Base-by-base conservation (phyloP, 2,888 invertebrate species). In the Lydus trimaculatus region DNA sequence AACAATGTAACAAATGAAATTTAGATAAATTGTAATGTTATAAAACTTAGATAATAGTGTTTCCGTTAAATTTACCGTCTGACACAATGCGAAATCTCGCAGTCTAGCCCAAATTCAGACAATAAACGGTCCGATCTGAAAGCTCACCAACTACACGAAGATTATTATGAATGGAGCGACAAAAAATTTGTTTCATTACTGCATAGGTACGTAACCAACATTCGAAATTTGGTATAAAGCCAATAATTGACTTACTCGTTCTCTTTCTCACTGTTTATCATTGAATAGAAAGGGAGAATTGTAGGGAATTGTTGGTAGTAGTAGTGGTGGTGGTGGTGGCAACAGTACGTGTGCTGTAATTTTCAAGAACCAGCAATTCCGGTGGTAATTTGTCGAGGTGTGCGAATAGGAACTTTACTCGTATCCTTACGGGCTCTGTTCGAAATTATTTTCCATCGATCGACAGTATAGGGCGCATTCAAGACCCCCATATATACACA, bases 401-500 rank as follows among this genome's bases (percentile, higher is more conserved):
- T 73, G 73, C 65, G 72, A 73, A 72, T 66, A 69, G 71, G 73
- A 74, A 74, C 70, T 68, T 73, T 67, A 66, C 73, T 73, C 70
- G 74, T 69, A 73, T 71, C 75, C 70, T 76, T 76, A 69, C 63
- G 68, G 75, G 69, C 73, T 75, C 73, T 75, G 74, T 72, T 73
- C 73, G 72, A 73, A 75, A 78, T 76, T 78, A 78, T 77, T 78
- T 78, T 72, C 72, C 74, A 78, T 77, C 76, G 75, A 75, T 76
- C 74, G 61, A 67, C 31, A 61, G 58, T 62, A n/a, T n/a, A 58
- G 63, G 65, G 70, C 64, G 69, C 48, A 11, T 48, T 20, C 48
- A 15, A 15, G n/a, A n/a, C n/a, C n/a, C n/a, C n/a, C 3, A 36
- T 13, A 15, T 36, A 15, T 69, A 74, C 63, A 72, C 68, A 71